Evolutionary conservation across 1,140 invertebrate species (phyloP).

Genomic region (Eriocheir sinensis): DNA sequence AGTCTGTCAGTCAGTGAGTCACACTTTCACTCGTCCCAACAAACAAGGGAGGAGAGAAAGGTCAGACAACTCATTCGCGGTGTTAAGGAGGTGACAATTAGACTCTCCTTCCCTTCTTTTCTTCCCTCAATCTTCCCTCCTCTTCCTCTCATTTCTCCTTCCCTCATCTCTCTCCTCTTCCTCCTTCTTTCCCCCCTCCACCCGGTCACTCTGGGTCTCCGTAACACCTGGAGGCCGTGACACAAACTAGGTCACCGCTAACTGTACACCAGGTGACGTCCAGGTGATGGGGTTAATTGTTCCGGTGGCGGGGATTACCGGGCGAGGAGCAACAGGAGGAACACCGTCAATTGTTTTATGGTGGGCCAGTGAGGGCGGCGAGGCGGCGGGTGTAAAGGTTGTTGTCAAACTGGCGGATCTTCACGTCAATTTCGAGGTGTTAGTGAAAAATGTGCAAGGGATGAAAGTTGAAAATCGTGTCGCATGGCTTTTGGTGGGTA

Average conservation of each 20-base stretch:
- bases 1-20: too few species aligned
- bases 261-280: neutral
- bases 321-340: neutral
- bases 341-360: neutral
- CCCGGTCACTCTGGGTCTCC: neutral
- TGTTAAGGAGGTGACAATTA: constrained; percentile 24
- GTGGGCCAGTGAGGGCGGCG: too few species aligned
- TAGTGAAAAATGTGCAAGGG: too few species aligned
- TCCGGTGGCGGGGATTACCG: neutral
- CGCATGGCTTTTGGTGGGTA: too few species aligned
- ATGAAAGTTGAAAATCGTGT: too few species aligned
- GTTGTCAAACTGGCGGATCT: too few species aligned
- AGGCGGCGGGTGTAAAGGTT: too few species aligned
- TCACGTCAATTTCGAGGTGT: too few species aligned
- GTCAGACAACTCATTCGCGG: neutral
- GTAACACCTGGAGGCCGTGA: neutral
- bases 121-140: neutral
- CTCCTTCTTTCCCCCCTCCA: neutral
- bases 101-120: neutral
- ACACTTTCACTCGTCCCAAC: neutral
- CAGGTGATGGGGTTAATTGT: neutral
- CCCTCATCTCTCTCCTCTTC: neutral
- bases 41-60: constrained; percentile 1
- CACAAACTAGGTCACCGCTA: neutral
- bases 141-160: neutral